phyloP scores from a whole-genome alignment of 1,140 invertebrate species.

The Drosophila melanica region DNA sequence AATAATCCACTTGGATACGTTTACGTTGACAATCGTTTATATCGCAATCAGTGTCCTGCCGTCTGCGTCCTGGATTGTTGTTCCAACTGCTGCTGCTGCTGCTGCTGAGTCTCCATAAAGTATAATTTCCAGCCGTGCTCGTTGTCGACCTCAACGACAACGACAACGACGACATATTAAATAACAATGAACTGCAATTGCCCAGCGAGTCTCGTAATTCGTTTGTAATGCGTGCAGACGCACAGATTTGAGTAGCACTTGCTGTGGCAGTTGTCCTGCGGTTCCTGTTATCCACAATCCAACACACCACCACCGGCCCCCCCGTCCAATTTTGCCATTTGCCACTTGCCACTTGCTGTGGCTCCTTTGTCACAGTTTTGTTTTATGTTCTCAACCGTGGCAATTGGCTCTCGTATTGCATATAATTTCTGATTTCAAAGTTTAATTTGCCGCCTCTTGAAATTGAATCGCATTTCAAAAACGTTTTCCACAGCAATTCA shows the following conservation, averaged over 20 bases:
- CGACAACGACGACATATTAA: constrained; percentile 69
- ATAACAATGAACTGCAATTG: constrained; percentile 83
- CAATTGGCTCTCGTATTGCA: constrained; percentile 57
- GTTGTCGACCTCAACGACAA: constrained; percentile 37
- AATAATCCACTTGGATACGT: constrained; percentile 83
- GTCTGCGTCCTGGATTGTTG: constrained; percentile 53
- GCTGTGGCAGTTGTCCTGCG: constrained; percentile 23
- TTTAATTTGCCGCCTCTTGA: constrained; percentile 66
- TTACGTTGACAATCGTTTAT: constrained; percentile 83
- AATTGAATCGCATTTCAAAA: constrained; percentile 71
- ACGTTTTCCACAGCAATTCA: constrained; percentile 17
- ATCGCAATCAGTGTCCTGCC: constrained; percentile 81
- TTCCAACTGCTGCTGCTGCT: constrained; percentile 28
- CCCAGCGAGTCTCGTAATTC: constrained; percentile 80
- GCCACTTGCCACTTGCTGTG: constrained; percentile 6
- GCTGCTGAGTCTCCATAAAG: constrained; percentile 60
- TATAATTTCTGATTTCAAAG: constrained; percentile 72
- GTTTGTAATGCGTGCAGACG: constrained; percentile 81
- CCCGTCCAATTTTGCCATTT: constrained; percentile 1
- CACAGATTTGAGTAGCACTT: constrained; percentile 76
- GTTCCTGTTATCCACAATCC: constrained; percentile 17
- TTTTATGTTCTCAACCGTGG: constrained; percentile 58
- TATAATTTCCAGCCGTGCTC: constrained; percentile 70
- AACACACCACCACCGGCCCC: not conserved
- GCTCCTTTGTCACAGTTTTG: constrained; percentile 54